Evolutionary conservation across 2,888 invertebrate genomes (phyloP).

Genomic region (Clepsis dumicolana): DNA sequence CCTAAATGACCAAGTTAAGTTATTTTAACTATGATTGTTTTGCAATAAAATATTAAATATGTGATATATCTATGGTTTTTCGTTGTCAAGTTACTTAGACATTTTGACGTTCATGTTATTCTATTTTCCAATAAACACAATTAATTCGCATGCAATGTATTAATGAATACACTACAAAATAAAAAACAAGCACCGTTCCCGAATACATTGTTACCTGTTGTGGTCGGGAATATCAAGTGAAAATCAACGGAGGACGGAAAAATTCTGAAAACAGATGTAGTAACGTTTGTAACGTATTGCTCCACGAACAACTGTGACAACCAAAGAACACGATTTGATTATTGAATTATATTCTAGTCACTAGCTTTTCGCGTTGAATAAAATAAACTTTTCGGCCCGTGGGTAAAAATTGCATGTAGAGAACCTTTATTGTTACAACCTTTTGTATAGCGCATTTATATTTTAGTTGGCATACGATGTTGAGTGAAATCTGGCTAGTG

Average conservation of each 20-base stretch:
- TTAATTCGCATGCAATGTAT: too few relatives aligned
- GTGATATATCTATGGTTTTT: too few relatives aligned
- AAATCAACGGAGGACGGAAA: constrained; percentile 20
- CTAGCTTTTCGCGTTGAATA: background rate
- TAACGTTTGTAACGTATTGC: constrained; percentile 31
- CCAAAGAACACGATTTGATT: constrained; percentile 10
- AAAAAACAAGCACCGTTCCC: background rate
- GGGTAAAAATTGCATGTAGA: background rate
- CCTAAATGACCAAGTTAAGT: too few relatives aligned
- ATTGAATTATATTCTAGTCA: constrained; percentile 10
- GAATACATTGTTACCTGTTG: constrained; percentile 15
- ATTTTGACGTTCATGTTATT: too few relatives aligned
- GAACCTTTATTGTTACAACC: too few relatives aligned
- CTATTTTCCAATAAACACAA: too few relatives aligned
- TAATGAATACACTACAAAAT: background rate
- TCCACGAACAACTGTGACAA: constrained; percentile 16
- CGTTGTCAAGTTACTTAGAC: too few relatives aligned
- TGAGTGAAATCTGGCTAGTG: too few relatives aligned
- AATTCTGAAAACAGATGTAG: constrained; percentile 2
- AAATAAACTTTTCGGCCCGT: background rate
- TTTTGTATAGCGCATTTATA: too few relatives aligned
- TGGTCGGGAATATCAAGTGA: constrained; percentile 7
- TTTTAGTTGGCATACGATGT: too few relatives aligned
- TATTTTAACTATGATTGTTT: too few relatives aligned
- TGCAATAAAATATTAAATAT: too few relatives aligned